Percentiles rank a stretch among this genome's conserved stretches.
Evolutionary conservation across 2,797 vertebrate genomes (phyloP).

Genomic region (Aythya fuligula): DNA sequence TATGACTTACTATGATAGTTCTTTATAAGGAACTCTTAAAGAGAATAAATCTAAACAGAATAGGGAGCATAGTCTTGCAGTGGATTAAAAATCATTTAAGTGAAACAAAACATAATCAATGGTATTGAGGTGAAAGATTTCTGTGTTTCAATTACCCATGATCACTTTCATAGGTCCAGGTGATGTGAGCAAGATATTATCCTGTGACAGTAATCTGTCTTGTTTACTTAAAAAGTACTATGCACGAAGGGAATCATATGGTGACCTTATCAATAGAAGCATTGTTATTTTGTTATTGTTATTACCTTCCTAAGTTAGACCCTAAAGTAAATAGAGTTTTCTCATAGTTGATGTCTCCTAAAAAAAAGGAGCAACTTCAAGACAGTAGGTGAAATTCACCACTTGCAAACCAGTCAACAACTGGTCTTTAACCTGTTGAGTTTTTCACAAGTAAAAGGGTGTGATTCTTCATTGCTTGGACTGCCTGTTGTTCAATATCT

Average conservation of each 20-base stretch:
- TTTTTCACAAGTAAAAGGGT: neutral
- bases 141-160: neutral
- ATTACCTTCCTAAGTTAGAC: neutral
- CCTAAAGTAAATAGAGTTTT: neutral
- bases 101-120: neutral
- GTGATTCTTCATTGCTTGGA: neutral
- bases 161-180: neutral
- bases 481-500: neutral
- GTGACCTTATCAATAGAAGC: neutral
- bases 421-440: neutral
- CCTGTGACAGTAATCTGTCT: neutral
- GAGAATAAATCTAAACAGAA: constrained; percentile 21
- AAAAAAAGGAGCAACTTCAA: neutral
- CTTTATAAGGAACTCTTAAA: neutral
- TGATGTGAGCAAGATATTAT: neutral
- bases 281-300: neutral
- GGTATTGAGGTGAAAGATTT: neutral
- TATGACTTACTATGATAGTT: constrained; percentile 47
- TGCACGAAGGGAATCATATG: neutral
- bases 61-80: neutral
- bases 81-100: constrained; percentile 17
- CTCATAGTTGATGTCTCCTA: neutral
- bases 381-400: neutral
- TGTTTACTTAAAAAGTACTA: neutral
- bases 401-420: neutral